phyloP scores from a whole-genome alignment of 2,888 invertebrate species.

The Schrankia costaestrigalis region DNA sequence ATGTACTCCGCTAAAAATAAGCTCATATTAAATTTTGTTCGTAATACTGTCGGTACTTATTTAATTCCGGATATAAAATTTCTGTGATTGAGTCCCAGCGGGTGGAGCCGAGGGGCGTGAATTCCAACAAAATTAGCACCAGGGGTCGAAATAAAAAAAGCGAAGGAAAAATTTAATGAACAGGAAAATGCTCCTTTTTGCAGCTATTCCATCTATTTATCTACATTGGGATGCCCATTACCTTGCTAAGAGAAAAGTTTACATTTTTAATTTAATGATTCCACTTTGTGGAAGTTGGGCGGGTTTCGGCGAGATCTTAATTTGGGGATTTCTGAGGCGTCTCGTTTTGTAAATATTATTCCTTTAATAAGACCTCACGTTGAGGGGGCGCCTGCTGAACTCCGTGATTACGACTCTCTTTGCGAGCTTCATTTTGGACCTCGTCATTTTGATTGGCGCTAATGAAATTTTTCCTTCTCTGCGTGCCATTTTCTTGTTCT shows the following conservation, averaged over 20 bases:
- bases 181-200: slow-evolving; percentile 82
- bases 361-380: slow-evolving; percentile 81
- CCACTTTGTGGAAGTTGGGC: slow-evolving; percentile 82
- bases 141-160: slow-evolving; percentile 81
- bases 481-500: slow-evolving; percentile 73
- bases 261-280: slow-evolving; percentile 82
- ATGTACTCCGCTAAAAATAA: slow-evolving; percentile 67
- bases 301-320: slow-evolving; percentile 81
- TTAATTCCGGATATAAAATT: slow-evolving; percentile 82
- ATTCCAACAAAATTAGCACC: slow-evolving; percentile 82
- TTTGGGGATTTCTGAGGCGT: slow-evolving; percentile 81
- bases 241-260: slow-evolving; percentile 82
- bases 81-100: slow-evolving; percentile 81
- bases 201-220: slow-evolving; percentile 82
- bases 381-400: slow-evolving; percentile 76
- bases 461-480: slow-evolving; percentile 80
- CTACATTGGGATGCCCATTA: slow-evolving; percentile 82
- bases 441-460: slow-evolving; percentile 81
- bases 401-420: slow-evolving; percentile 80
- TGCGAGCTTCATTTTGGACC: slow-evolving; percentile 78
- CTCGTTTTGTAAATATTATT: slow-evolving; percentile 82
- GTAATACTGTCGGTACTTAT: slow-evolving; percentile 78
- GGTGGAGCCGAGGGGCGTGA: slow-evolving; percentile 79
- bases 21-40: slow-evolving; percentile 74
- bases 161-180: slow-evolving; percentile 82